These are phyloP conservation scores for Bucorvus abyssinicus DNA, from an alignment of 2,797 vertebrate genomes.

Conservation along the genomic window DNA sequence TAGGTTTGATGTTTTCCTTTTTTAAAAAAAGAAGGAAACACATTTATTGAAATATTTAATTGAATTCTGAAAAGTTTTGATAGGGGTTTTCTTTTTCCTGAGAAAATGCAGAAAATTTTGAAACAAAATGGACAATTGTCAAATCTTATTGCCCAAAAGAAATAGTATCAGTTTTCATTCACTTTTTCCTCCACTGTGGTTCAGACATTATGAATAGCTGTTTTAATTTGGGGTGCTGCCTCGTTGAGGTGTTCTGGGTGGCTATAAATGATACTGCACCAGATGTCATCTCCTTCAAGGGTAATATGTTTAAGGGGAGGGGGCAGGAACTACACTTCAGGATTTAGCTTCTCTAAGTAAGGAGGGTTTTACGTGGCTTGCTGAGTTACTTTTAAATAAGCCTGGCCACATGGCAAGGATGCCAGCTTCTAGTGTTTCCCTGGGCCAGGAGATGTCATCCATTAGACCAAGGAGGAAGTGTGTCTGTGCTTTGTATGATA, in stretches of 20 bases:
- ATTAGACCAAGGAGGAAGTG: not conserved
- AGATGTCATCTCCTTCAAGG: not conserved
- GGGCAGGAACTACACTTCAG: not conserved
- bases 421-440: not conserved
- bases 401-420: not conserved
- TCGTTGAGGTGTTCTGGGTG: not conserved
- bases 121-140: not conserved
- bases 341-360: not conserved
- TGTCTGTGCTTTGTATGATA: not conserved
- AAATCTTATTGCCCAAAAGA: not conserved
- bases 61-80: not conserved
- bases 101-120: not conserved
- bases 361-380: not conserved
- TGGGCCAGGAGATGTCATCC: not conserved
- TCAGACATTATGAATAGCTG: not conserved
- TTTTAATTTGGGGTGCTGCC: not conserved
- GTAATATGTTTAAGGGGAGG: not conserved
- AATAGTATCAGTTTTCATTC: not conserved
- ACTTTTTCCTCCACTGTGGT: not conserved
- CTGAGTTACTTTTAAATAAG: not conserved
- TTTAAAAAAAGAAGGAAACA: not conserved
- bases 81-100: not conserved
- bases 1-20: not conserved
- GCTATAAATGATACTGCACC: not conserved
- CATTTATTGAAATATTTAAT: not conserved